phyloP scores from a whole-genome alignment of 1,140 invertebrate species.

The Bombus fervidus region DNA sequence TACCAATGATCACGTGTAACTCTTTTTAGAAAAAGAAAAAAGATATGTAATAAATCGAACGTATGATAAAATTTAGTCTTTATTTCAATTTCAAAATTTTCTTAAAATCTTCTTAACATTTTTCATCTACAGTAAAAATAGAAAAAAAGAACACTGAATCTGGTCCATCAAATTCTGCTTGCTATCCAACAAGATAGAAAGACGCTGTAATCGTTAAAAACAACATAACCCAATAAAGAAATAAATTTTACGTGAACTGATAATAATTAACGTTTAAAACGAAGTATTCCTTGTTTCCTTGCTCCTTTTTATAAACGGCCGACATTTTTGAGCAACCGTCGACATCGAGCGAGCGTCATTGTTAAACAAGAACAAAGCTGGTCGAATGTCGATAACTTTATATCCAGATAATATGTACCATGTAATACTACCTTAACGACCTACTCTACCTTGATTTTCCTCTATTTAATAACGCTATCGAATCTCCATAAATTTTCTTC shows the following conservation, averaged over 20 bases:
- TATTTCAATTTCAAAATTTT: not conserved
- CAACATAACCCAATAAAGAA: not conserved
- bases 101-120: no score
- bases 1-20: not conserved
- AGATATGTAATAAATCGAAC: not conserved
- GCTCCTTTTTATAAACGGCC: not conserved
- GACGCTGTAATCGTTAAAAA: not conserved
- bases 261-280: not conserved
- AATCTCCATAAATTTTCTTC: not conserved
- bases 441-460: not conserved
- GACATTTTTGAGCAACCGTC: not conserved
- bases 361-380: slow-evolving; percentile 13
- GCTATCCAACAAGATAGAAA: not conserved
- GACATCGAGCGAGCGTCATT: not conserved
- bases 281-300: not conserved
- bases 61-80: not conserved
- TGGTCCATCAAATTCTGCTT: not conserved
- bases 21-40: not conserved
- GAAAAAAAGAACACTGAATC: not conserved
- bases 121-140: not conserved
- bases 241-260: not conserved
- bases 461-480: not conserved
- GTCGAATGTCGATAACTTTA: not conserved
- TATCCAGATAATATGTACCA: not conserved
- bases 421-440: not conserved